A percentile compares a stretch with the other conserved stretches of the same genome.
Evolutionary conservation across 2,888 invertebrate genomes (phyloP).

Genomic region (Tipula lateralis): DNA sequence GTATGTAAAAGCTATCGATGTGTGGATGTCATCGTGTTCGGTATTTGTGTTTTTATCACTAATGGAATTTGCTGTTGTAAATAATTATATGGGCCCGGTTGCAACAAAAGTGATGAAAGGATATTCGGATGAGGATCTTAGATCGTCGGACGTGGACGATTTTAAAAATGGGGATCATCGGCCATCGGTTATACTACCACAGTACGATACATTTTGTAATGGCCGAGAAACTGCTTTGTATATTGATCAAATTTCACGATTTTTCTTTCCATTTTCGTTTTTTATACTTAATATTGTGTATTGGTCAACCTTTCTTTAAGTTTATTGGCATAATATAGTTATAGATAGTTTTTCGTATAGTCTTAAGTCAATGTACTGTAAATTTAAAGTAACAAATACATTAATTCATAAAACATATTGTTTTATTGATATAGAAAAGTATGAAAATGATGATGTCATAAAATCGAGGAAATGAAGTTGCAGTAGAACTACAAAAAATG

Average conservation of each 20-base stretch:
- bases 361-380: not conserved
- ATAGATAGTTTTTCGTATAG: not conserved
- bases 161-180: constrained; percentile 60
- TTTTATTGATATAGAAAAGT: too few relatives aligned
- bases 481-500: too few relatives aligned
- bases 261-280: constrained; percentile 87
- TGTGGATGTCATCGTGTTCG: constrained; percentile 90
- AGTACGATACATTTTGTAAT: constrained; percentile 80
- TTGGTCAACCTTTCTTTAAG: constrained; percentile 75
- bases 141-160: constrained; percentile 59
- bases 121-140: constrained; percentile 78
- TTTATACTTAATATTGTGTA: constrained; percentile 85
- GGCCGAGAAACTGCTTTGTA: constrained; percentile 73
- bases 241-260: constrained; percentile 81
- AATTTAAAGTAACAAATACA: not conserved
- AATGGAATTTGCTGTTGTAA: constrained; percentile 87
- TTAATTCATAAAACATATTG: not conserved
- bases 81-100: constrained; percentile 79
- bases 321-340: not conserved
- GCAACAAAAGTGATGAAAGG: constrained; percentile 88
- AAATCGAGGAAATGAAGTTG: too few relatives aligned
- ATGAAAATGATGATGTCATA: too few relatives aligned
- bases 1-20: constrained; percentile 88
- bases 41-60: constrained; percentile 86
- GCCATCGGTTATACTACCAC: constrained; percentile 64